Percentiles rank a stretch among this genome's conserved stretches.
phyloP scores from a whole-genome alignment of 1,140 invertebrate species.

The Drosophila azteca region DNA sequence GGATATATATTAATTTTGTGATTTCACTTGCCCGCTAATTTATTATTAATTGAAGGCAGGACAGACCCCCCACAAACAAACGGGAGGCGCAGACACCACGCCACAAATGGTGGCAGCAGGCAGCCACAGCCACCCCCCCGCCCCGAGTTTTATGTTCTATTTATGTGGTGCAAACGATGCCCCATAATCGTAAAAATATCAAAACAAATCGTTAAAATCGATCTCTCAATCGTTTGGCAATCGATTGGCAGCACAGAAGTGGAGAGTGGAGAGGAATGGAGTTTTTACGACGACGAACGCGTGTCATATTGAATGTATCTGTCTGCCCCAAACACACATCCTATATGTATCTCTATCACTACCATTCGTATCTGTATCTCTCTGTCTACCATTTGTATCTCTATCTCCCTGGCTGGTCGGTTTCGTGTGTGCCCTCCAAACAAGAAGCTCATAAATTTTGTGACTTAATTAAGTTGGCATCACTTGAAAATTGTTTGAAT shows the following conservation, averaged over 20 bases:
- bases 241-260: slow-evolving; percentile 35
- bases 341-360: slow-evolving; percentile 25
- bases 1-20: slow-evolving; percentile 70
- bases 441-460: slow-evolving; percentile 78
- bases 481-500: slow-evolving; percentile 81
- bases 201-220: slow-evolving; percentile 84
- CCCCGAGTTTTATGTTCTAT: slow-evolving; percentile 82
- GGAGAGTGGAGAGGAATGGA: slow-evolving; percentile 49
- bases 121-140: not conserved
- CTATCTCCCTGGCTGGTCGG: not conserved
- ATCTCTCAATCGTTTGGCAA: slow-evolving; percentile 69
- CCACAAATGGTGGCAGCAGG: slow-evolving; percentile 12
- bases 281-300: slow-evolving; percentile 46
- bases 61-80: not conserved
- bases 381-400: slow-evolving; percentile 36
- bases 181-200: slow-evolving; percentile 84
- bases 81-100: too few species aligned
- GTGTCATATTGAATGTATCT: slow-evolving; percentile 61
- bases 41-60: slow-evolving; percentile 73
- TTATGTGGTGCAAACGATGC: slow-evolving; percentile 84
- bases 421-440: slow-evolving; percentile 38
- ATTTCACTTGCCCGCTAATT: slow-evolving; percentile 76
- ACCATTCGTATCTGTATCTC: slow-evolving; percentile 33
- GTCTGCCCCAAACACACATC: not conserved
- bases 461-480: slow-evolving; percentile 80